phyloP scores from a whole-genome alignment of 2,888 invertebrate genomes.

The Aricia artaxerxes region DNA sequence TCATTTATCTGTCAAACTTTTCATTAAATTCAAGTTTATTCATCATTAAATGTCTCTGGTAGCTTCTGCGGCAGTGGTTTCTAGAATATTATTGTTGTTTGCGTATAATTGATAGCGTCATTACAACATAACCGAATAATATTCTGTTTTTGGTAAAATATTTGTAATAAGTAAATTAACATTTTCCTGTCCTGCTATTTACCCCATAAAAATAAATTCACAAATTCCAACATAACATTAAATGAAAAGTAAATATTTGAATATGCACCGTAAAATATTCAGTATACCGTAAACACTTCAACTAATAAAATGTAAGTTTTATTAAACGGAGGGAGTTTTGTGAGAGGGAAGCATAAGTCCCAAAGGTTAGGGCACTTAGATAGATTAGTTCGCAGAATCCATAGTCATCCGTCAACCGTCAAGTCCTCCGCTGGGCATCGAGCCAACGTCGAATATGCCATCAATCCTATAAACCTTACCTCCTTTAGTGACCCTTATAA shows the following conservation, averaged over 20 bases:
- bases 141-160: too few species aligned
- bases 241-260: not conserved
- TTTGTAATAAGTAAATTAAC: too few species aligned
- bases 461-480: constrained; percentile 30
- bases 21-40: too few species aligned
- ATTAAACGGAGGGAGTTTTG: constrained; percentile 1
- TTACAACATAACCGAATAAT: too few species aligned
- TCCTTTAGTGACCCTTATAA: not conserved
- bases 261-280: not conserved
- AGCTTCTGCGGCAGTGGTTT: too few species aligned
- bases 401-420: constrained; percentile 40
- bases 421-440: constrained; percentile 37
- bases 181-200: too few species aligned
- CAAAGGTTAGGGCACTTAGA: constrained; percentile 25
- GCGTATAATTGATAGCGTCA: too few species aligned
- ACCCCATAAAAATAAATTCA: too few species aligned
- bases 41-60: too few species aligned
- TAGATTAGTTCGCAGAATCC: constrained; percentile 18
- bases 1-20: too few species aligned
- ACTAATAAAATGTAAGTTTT: constrained; percentile 16
- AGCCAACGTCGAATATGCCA: constrained; percentile 33
- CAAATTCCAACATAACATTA: not conserved
- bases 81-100: too few species aligned
- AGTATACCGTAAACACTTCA: not conserved
- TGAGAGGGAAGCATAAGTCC: not conserved